Base-by-base conservation (phyloP, 2,888 invertebrate species). In the Idaea aversata region DNA sequence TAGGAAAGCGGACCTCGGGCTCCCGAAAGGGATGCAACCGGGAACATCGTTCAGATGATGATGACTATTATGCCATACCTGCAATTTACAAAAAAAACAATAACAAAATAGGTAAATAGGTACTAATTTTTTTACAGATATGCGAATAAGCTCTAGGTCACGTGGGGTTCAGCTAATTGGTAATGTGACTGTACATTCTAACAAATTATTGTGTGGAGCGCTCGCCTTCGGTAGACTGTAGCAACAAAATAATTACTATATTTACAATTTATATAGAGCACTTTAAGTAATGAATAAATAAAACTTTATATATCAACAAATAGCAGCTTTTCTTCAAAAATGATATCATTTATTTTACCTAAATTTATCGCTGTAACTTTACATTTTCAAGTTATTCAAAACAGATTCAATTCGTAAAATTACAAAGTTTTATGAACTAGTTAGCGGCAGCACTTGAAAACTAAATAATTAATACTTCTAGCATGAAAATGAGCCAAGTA, bases 401-500 rank as follows among this genome's bases (percentile, higher is more conserved):
- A 47, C 13, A 13, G 47, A 47, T 47, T 47, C 10, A 47, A 47
- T 47, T 47, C 13, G 0, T 47, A 6, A 47, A 47, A 10, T 10
- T 13, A 10, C 13, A 47, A 7, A 47, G 13, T 6, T 47, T 47
- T 47, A 47, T 47, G 47, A 47, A 47, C 47, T 47, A 47, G 47
- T 47, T 47, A 47, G 10, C 6, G 2, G 10, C 13, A 73, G 72
- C 65, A 71, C 74, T 77, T 72, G 72, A 59, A 72, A 59, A 72
- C 68, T 75, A 75, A 72, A 75, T 76, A 77, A 78, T 79, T 75
- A 77, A 78, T 78, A 77, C 70, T 73, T 72, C 57, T 65, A 69
- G 68, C 70, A 72, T 71, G 74, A 73, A 74, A 77, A 80, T 75
- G 75, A 77, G 81, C 77, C 78, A 81, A 84, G 74, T 77, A 71